Conservation (phyloP, 2,113 vertebrate species). For the Alethe castanea region DNA sequence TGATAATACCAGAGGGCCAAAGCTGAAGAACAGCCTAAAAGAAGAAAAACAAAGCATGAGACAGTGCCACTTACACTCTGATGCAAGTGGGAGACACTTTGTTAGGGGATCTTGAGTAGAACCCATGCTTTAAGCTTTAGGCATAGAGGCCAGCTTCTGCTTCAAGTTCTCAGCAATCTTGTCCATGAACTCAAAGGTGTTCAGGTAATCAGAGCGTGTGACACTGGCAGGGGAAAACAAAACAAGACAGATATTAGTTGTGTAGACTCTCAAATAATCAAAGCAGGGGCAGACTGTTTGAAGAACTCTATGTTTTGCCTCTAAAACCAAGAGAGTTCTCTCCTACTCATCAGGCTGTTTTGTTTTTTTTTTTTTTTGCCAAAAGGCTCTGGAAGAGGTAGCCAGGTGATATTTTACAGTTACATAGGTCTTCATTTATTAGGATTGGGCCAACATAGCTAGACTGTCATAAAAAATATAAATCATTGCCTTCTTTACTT, state of each 20-base stretch:
- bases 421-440: background rate
- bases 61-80: background rate
- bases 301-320: background rate
- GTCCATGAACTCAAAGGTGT: slow-evolving; percentile 96
- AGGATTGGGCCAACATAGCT: background rate
- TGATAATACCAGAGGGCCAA: background rate
- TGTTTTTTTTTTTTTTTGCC: background rate
- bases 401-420: background rate
- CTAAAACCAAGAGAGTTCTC: background rate
- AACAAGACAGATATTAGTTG: background rate
- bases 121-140: slow-evolving; percentile 80
- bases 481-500: background rate
- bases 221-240: slow-evolving; percentile 71
- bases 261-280: background rate
- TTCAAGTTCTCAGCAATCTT: slow-evolving; percentile 95
- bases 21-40: slow-evolving; percentile 1
- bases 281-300: background rate
- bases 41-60: slow-evolving; percentile 23
- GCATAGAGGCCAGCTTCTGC: slow-evolving; percentile 79
- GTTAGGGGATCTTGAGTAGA: background rate
- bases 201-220: slow-evolving; percentile 89
- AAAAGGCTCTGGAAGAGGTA: background rate
- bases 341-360: background rate
- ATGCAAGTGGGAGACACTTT: background rate
- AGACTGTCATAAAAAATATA: background rate